Evolutionary conservation across 2,797 vertebrate genomes (phyloP), one percentile per base, ranked within the genome.

Genomic region (Hyperoplus immaculatus): DNA sequence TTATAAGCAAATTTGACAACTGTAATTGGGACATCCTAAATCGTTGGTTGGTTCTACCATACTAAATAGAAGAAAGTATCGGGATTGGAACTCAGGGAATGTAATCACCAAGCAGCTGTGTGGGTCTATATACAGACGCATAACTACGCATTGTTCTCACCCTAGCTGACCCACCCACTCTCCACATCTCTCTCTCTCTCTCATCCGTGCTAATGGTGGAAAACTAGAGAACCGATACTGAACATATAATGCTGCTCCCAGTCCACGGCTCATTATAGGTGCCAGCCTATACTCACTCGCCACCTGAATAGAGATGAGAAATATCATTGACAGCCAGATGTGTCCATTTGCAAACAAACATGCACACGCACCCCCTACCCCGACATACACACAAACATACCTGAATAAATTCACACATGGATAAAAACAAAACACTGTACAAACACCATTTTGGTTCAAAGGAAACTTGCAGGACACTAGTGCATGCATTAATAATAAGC

Each of bases 261-360:
- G 87, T 88, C 84, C 88, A 87, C 81, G 79, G 87, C 92, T 95
- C 89, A 81, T 94, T 94, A 29, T 29, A 92, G 87, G 80, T 88
- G 84, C 80, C 84, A 93, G 87, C 83, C 89, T 84, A 29, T 29
- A 84, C 87, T 92, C 86, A 82, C 83, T 85, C 87, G 83, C 80
- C 80, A 87, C 70, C 83, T 88, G 83, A 85, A 89, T 87, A 78
- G 61, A 84, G 82, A 83, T 89, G 79, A 83, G 84, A 80, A 85
- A 74, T 60, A 78, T 77, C 74, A 84, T 42, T 72, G 80, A 80
- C 62, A 69, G 62, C 82, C 90, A 92, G 87, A 92, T 90, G 78
- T 86, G 89, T 87, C 76, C 62, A 65, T 74, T 72, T 75, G 73
- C 72, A 81, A 72, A 63, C 72, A 75, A 50, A 83, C 54, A 61